Evolutionary conservation across 1,140 invertebrate species (phyloP), one percentile per base, ranked within the genome.

Genomic region (Chrysopa pallens): DNA sequence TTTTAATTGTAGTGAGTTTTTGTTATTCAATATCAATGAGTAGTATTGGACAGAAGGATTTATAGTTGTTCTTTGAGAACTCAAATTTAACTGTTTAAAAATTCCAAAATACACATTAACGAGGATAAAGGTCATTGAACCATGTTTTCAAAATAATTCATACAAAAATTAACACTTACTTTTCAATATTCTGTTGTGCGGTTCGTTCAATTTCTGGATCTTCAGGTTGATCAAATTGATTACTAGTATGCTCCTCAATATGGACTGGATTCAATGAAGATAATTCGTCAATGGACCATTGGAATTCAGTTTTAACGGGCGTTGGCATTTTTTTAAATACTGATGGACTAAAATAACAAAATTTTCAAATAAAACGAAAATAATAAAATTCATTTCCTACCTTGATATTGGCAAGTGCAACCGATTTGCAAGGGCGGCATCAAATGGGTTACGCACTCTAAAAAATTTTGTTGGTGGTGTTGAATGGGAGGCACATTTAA

Each of bases 231-330:
- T 53, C 53, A 45, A 55, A 56, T 43, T 56, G 54, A 38, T 48
- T 48, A 29, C 50, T 47, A 12, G 50, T 23, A 15, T 40, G 2
- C 45, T 59, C 56, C 41, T 60, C 58, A 43, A 60, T 59, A 42
- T 58, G 51, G 11, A 55, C 58, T 6, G 58, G 58, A 46, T 59
- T 55, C 8, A 60, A 45, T 36, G 29, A 46, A 1, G 58, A 57
- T 17, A 57, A 52, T 39, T 60, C 58, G 27, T 60, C 56, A 36
- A 60, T 60, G 6, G 54, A 53, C 57, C 57, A 60, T 41, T 52
- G 52, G 46, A 60, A 60, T 40, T 54, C 49, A 31, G 54, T 50
- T 29, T 44, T 47, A 39, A 52, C 53, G 11, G 51, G 50, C 29
- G 50, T 54, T 11, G 12, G 6, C 14, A 50, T 50, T 52, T 53